Evolutionary conservation across 2,888 invertebrate species (phyloP).

Genomic region (Smittia aterrima): DNA sequence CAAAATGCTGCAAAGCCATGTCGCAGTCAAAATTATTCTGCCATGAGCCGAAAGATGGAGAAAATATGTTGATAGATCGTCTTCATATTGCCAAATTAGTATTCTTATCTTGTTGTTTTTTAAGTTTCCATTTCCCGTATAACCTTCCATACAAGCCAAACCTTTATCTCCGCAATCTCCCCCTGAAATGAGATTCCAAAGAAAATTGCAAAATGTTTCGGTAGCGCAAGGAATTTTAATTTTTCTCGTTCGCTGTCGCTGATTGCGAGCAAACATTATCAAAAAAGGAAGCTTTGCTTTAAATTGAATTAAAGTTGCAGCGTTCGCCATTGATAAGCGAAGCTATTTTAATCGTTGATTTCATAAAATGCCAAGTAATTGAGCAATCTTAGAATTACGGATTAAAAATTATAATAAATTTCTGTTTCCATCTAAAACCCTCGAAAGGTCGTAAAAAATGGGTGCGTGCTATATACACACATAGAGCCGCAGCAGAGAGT

Average conservation of each 20-base stretch:
- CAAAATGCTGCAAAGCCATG: neutral
- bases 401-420: neutral
- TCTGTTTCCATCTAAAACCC: neutral
- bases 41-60: neutral
- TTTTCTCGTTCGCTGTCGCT: too few species aligned
- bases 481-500: neutral
- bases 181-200: neutral
- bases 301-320: too few species aligned
- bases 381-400: neutral
- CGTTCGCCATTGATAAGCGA: too few species aligned
- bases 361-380: neutral
- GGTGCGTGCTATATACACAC: neutral
- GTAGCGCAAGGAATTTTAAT: neutral
- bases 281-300: too few species aligned
- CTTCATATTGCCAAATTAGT: constrained; percentile 33
- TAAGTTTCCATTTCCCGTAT: constrained; percentile 7
- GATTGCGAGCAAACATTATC: too few species aligned
- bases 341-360: too few species aligned
- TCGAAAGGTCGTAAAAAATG: neutral
- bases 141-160: neutral
- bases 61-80: constrained; percentile 32
- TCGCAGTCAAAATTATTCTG: neutral
- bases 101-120: constrained; percentile 35
- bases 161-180: too few species aligned
- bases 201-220: neutral